A percentile compares a stretch with the other conserved stretches of the same genome.
phyloP scores from a whole-genome alignment of 2,888 invertebrate genomes.

The Congeria kusceri region DNA sequence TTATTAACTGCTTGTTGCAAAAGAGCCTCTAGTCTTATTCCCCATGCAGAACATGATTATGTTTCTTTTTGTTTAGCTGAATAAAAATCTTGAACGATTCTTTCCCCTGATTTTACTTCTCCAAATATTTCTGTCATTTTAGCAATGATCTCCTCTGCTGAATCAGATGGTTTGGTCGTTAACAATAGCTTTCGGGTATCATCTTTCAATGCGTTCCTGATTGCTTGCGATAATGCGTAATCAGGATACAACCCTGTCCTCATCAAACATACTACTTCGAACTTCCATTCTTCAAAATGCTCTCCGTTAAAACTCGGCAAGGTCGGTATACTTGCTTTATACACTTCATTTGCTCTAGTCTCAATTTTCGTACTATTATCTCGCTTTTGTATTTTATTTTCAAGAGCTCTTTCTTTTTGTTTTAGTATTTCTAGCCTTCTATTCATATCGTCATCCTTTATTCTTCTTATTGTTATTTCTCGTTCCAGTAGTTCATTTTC shows the following conservation, averaged over 20 bases:
- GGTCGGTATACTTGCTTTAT: too few species aligned
- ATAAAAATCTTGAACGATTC: conserved; percentile 14
- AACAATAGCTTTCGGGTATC: conserved; percentile 7
- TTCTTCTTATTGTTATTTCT: too few species aligned
- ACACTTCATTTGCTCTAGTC: too few species aligned
- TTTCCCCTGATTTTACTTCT: too few species aligned
- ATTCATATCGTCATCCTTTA: too few species aligned
- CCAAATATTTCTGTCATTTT: conserved; percentile 18
- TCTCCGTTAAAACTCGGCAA: not conserved
- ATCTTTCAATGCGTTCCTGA: not conserved
- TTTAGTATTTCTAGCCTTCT: too few species aligned
- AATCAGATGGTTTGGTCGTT: conserved; percentile 3
- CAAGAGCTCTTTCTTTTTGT: too few species aligned
- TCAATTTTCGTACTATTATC: too few species aligned
- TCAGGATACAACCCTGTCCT: not conserved
- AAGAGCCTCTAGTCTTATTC: conserved; percentile 9
- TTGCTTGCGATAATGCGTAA: not conserved
- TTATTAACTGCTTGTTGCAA: not conserved
- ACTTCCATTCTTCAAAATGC: conserved; percentile 15
- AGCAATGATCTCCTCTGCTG: conserved; percentile 4
- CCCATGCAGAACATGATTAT: conserved; percentile 5
- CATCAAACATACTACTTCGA: not conserved
- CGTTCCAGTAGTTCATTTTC: too few species aligned
- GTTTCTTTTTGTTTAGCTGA: conserved; percentile 9
- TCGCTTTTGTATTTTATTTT: too few species aligned